Evolutionary conservation across 2,113 vertebrate genomes (phyloP).

Genomic region (Pseudorhombus dupliciocellatus): DNA sequence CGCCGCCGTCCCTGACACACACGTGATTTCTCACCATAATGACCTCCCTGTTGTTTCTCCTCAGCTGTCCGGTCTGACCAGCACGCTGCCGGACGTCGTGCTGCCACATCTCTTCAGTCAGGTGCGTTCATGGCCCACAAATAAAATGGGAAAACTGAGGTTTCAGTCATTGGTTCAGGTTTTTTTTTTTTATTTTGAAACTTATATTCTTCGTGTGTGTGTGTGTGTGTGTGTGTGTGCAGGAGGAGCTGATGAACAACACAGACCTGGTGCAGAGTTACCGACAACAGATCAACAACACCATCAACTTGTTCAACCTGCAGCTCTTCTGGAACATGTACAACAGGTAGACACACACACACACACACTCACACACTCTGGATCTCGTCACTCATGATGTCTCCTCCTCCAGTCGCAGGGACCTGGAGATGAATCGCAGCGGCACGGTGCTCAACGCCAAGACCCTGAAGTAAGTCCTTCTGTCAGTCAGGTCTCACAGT

Average conservation of each 20-base stretch:
- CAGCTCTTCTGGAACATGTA: conserved; percentile 99
- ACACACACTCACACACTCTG: conserved; percentile 2
- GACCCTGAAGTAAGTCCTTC: conserved; percentile 88
- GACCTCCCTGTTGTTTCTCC: background rate
- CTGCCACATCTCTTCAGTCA: conserved; percentile 97
- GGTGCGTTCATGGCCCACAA: conserved; percentile 76
- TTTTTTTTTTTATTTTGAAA: background rate
- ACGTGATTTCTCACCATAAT: background rate
- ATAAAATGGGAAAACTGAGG: too few relatives aligned
- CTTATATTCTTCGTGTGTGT: too few relatives aligned
- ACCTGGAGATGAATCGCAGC: conserved; percentile 94
- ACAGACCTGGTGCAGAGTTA: conserved; percentile 96
- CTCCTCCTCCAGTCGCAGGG: conserved; percentile 85
- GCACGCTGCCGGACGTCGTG: conserved; percentile 88
- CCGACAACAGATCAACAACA: conserved; percentile 92
- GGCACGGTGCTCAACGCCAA: conserved; percentile 92
- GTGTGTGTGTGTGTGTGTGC: conserved; percentile 29
- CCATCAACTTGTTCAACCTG: conserved; percentile 95
- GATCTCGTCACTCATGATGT: background rate
- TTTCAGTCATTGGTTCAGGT: too few relatives aligned
- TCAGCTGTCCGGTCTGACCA: conserved; percentile 92
- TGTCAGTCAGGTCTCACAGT: background rate
- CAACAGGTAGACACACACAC: conserved; percentile 85
- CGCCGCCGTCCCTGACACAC: accelerated
- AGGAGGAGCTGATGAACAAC: conserved; percentile 97